phyloP scores from a whole-genome alignment of 1,140 invertebrate genomes.

The Cryptotermes secundus region DNA sequence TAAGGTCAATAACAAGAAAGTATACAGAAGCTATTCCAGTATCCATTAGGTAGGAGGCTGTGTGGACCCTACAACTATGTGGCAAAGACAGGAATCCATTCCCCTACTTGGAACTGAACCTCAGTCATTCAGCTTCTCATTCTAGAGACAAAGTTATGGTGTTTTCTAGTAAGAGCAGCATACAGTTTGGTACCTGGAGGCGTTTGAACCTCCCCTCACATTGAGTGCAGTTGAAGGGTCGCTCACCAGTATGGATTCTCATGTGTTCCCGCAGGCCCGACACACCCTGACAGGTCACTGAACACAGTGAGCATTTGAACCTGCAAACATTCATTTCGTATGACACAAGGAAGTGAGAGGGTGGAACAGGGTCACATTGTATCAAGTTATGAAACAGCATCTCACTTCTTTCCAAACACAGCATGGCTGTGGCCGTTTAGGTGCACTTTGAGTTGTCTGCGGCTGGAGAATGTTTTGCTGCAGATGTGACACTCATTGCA shows the following conservation, averaged over 20 bases:
- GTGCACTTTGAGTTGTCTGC: conserved; percentile 16
- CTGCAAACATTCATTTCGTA: neutral
- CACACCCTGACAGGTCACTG: neutral
- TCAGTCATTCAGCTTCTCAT: no score
- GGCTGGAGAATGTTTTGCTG: neutral
- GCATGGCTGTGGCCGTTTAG: neutral
- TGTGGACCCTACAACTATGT: no score
- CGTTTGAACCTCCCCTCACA: conserved; percentile 31
- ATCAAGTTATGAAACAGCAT: neutral
- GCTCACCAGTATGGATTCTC: conserved; percentile 27
- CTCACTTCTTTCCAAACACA: neutral
- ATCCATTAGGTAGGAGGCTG: no score
- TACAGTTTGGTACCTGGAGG: conserved; percentile 24
- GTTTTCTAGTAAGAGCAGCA: neutral
- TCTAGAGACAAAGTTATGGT: no score
- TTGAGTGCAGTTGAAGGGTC: conserved; percentile 27
- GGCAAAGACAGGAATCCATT: no score
- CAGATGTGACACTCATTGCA: neutral
- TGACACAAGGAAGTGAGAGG: neutral
- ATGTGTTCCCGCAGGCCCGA: conserved; percentile 24
- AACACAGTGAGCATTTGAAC: conserved; percentile 27
- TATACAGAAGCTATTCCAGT: no score
- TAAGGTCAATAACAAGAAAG: no score
- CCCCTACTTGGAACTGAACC: no score
- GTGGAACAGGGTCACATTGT: neutral